Evolutionary conservation across 2,888 invertebrate genomes (phyloP).

Genomic region (Caenorhabditis sp.): DNA sequence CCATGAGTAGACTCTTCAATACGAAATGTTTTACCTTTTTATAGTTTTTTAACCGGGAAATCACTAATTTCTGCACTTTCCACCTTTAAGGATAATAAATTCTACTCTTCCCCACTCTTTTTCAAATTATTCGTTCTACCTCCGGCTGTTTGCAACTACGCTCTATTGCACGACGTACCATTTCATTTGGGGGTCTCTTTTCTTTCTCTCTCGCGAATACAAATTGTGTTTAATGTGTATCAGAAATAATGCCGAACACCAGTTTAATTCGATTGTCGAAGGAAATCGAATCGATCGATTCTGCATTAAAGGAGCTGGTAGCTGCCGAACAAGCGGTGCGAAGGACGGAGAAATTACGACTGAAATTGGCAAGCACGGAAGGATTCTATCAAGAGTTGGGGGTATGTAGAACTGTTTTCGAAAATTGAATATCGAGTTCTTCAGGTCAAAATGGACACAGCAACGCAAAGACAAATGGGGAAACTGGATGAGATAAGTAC

Average conservation of each 20-base stretch:
- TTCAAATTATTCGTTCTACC: neutral
- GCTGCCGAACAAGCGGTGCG: conserved; percentile 1
- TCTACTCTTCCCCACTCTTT: neutral
- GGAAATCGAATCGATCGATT: conserved; percentile 42
- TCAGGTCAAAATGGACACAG: conserved; percentile 40
- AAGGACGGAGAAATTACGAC: conserved; percentile 11
- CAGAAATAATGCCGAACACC: conserved; percentile 18
- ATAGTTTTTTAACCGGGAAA: neutral
- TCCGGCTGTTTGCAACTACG: conserved; percentile 17
- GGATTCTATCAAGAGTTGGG: conserved; percentile 28
- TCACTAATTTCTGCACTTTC: neutral
- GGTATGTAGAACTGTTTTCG: conserved; percentile 24
- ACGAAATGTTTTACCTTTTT: too few species aligned
- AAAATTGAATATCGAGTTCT: neutral
- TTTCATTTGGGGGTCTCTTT: too few species aligned
- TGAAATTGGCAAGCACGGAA: conserved; percentile 25
- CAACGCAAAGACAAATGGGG: conserved; percentile 35
- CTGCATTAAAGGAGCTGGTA: conserved; percentile 20
- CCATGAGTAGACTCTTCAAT: too few species aligned
- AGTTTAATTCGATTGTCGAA: conserved; percentile 17
- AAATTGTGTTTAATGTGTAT: neutral
- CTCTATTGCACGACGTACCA: conserved; percentile 18
- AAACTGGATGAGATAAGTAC: conserved; percentile 37
- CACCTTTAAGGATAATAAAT: neutral
- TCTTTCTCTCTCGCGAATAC: too few species aligned